phyloP scores from a whole-genome alignment of 2,888 invertebrate genomes.

The Zeuzera pyrina region DNA sequence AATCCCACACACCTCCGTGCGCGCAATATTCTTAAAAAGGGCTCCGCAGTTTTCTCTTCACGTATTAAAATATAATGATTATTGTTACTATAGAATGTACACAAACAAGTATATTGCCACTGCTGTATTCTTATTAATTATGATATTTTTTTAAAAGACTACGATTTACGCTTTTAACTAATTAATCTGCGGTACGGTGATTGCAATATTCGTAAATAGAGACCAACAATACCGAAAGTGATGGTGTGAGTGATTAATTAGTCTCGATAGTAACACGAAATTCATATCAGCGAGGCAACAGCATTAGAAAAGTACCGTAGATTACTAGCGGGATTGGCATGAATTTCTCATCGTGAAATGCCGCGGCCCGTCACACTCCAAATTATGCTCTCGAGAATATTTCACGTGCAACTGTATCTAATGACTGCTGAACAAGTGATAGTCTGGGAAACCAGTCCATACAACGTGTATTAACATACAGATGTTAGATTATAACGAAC shows the following conservation, averaged over 20 bases:
- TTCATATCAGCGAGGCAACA: slow-evolving; percentile 54
- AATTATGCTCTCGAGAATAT: slow-evolving; percentile 61
- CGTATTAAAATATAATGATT: too few relatives aligned
- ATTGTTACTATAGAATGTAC: too few relatives aligned
- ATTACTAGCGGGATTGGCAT: slow-evolving; percentile 58
- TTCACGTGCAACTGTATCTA: slow-evolving; percentile 62
- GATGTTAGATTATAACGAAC: slow-evolving; percentile 47
- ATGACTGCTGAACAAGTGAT: slow-evolving; percentile 54
- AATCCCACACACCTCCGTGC: too few relatives aligned
- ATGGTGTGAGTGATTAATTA: slow-evolving; percentile 53
- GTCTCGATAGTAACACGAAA: slow-evolving; percentile 54
- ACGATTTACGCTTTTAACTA: too few relatives aligned
- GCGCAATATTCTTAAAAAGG: too few relatives aligned
- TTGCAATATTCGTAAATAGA: too few relatives aligned
- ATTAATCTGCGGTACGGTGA: too few relatives aligned
- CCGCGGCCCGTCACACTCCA: slow-evolving; percentile 39
- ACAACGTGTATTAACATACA: slow-evolving; percentile 47
- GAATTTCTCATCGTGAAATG: slow-evolving; percentile 48
- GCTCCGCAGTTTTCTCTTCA: too few relatives aligned
- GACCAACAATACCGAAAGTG: slow-evolving; percentile 24
- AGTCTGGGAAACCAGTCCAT: slow-evolving; percentile 58
- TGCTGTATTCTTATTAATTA: too few relatives aligned
- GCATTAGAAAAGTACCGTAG: slow-evolving; percentile 62
- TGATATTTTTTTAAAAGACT: too few relatives aligned
- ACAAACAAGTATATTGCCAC: too few relatives aligned